A percentile compares a stretch with the other conserved stretches of the same genome.
These are phyloP conservation scores for Heterochromis multidens DNA, from an alignment of 2,113 vertebrate genomes.

Conservation along the genomic window DNA sequence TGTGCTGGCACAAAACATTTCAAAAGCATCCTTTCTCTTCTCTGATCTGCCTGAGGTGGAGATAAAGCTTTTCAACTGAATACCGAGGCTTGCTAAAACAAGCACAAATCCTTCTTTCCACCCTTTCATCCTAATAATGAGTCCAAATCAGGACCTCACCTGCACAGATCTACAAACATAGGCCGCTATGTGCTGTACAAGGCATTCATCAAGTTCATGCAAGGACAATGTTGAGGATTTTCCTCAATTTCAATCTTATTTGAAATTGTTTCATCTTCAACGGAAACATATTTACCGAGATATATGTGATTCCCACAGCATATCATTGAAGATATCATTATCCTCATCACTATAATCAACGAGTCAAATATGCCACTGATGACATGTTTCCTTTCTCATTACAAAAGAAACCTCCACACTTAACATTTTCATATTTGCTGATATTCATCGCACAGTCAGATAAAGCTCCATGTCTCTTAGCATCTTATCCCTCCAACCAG, in stretches of 20 bases:
- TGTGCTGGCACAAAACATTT: slow-evolving; percentile 51
- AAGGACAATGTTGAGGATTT: slow-evolving; percentile 45
- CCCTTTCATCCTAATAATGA: slow-evolving; percentile 59
- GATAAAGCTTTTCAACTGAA: slow-evolving; percentile 53
- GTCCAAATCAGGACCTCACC: slow-evolving; percentile 57
- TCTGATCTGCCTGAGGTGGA: slow-evolving; percentile 63
- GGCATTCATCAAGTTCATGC: slow-evolving; percentile 50
- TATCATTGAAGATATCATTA: slow-evolving; percentile 39
- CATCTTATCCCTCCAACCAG: slow-evolving; percentile 4
- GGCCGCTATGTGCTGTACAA: neutral
- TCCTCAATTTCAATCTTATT: slow-evolving; percentile 42
- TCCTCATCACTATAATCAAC: slow-evolving; percentile 57
- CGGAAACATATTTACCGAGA: slow-evolving; percentile 46
- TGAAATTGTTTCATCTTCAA: slow-evolving; percentile 42
- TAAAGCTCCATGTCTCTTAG: slow-evolving; percentile 24
- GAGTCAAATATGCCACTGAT: slow-evolving; percentile 49
- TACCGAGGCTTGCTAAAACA: slow-evolving; percentile 68
- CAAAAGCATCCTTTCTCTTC: slow-evolving; percentile 52
- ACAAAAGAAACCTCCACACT: slow-evolving; percentile 30
- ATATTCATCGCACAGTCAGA: slow-evolving; percentile 27
- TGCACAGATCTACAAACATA: slow-evolving; percentile 24
- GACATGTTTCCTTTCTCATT: slow-evolving; percentile 42
- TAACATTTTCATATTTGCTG: slow-evolving; percentile 35
- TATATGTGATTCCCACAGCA: slow-evolving; percentile 27
- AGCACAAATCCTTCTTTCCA: slow-evolving; percentile 56